These are phyloP conservation scores for Micronycteris hirsuta DNA, from an alignment of 2,113 vertebrate genomes.

Conservation along the genomic window DNA sequence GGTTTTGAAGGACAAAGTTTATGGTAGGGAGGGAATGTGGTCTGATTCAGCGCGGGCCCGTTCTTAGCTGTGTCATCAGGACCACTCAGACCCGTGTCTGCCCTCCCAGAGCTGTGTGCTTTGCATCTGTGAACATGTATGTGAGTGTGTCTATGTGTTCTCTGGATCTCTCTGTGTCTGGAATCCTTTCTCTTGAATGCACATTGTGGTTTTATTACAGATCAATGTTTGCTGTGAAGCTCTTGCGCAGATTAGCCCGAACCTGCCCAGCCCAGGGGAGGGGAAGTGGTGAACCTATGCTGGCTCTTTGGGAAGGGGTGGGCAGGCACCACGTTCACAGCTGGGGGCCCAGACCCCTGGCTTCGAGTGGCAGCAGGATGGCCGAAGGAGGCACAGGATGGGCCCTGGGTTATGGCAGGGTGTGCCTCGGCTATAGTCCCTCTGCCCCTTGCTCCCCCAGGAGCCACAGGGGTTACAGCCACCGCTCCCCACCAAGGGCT, in stretches of 20 bases:
- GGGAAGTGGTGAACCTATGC: slow-evolving; percentile 8
- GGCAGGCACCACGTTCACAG: slow-evolving; percentile 17
- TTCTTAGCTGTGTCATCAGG: background rate
- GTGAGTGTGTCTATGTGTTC: background rate
- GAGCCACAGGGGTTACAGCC: background rate
- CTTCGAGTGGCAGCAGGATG: background rate
- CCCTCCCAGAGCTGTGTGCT: background rate
- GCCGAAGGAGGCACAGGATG: background rate
- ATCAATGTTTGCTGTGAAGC: slow-evolving; percentile 64
- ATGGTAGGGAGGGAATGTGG: background rate
- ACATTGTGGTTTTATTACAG: slow-evolving; percentile 67
- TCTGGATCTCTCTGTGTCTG: slow-evolving; percentile 19
- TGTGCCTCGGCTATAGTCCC: background rate
- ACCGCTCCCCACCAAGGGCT: background rate
- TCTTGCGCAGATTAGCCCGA: slow-evolving; percentile 63
- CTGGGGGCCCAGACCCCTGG: background rate
- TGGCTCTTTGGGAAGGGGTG: slow-evolving; percentile 42
- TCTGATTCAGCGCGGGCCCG: background rate
- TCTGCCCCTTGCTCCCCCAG: background rate
- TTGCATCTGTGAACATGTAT: background rate
- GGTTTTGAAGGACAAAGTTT: slow-evolving; percentile 9
- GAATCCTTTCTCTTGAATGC: slow-evolving; percentile 48
- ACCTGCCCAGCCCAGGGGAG: slow-evolving; percentile 72
- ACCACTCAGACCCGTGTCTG: background rate
- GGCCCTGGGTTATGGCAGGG: background rate